Evolutionary conservation across 1,140 invertebrate species (phyloP), one percentile per base, ranked within the genome.

Genomic region (Calliopsis andreniformis): DNA sequence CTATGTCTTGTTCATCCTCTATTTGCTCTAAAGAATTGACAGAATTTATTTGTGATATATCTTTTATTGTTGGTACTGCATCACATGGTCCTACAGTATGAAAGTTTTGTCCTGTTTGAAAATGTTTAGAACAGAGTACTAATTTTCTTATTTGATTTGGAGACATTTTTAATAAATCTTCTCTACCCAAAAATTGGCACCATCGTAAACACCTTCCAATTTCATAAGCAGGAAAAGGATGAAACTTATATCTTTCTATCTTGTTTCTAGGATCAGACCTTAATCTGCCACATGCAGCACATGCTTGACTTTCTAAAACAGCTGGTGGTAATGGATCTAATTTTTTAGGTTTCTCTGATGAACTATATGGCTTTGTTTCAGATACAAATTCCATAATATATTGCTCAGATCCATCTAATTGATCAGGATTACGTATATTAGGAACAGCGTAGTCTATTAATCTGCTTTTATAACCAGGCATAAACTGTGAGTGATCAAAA

Each of bases 81-180:
- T 92, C 90, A 25, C 90, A 92, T 0, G 90, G 89, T 7, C 89
- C 89, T 14, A 87, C 25, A 58, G 89, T 91, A 35, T 91, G 86
- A 72, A 92, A 91, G 35, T 83, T 89, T 68, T 92, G 90, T 16
- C 88, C 89, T 14, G 83, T 82, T 55, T 91, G 84, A 80, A 92
- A 92, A 58, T 92, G 91, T 56, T 87, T 91, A 0, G 91, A 92
- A 59, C 91, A 92, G 0, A 92, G 69, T 16, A 92, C 91, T 6
- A 92, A 80, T 53, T 90, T 91, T 45, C 91, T 79, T 80, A 92
- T 92, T 78, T 92, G 91, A 81, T 92, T 92, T 0, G 91, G 91
- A 8, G 91, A 92, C 91, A 92, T 91, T 80, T 91, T 92, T n/a
- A 92, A 66, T 16, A 92, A 61, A 62, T 92, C 91, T 68, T 92